Evolutionary conservation across 1,140 invertebrate species (phyloP), one percentile per base, ranked within the genome.

Genomic region (Drosophila kanapiae): DNA sequence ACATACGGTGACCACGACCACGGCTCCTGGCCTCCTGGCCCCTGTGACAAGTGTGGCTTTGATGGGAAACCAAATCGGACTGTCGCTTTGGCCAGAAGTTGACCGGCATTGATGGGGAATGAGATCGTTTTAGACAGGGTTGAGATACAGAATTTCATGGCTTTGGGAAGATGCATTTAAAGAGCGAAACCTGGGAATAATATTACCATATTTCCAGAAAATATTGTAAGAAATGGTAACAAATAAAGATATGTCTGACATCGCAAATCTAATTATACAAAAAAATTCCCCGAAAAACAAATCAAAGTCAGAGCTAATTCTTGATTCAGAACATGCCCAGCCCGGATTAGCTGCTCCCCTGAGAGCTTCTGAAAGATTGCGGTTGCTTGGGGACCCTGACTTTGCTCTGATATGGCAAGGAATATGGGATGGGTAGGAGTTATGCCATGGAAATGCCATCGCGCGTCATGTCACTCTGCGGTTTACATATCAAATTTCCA

Each of bases 401-500:
- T 64, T 38, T 14, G 23, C 23, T 23, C 23, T 23, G 23, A 23
- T 23, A 23, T 23, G 18, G 35, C 16, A n/a, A 38, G 33, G 6
- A 35, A 38, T 16, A 29, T 23, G 3, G 23, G 23, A 23, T 23
- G 23, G 23, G 23, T 1, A 23, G 23, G 23, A 23, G 23, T 23
- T 23, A 23, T 23, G 23, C 23, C 23, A 23, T 35, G 10, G 47
- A 42, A 74, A 72, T 74, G 31, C 57, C 54, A 76, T 45, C 42
- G 42, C 23, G 38, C 38, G 53, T 76, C 71, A 18, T 77, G 62
- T 56, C 75, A 77, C 48, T 83, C 23, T 84, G 81, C 60, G 81
- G 81, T 68, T 49, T 58, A 40, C 58, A 78, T 88, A 88, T 87
- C 77, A 65, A 83, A 70, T 87, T 60, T 54, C 80, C 77, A 69